Percentiles rank a stretch among this genome's conserved stretches.
Conservation (phyloP, 92 coral and sea anemone genomes). For the Epizoanthus illoricatus region DNA sequence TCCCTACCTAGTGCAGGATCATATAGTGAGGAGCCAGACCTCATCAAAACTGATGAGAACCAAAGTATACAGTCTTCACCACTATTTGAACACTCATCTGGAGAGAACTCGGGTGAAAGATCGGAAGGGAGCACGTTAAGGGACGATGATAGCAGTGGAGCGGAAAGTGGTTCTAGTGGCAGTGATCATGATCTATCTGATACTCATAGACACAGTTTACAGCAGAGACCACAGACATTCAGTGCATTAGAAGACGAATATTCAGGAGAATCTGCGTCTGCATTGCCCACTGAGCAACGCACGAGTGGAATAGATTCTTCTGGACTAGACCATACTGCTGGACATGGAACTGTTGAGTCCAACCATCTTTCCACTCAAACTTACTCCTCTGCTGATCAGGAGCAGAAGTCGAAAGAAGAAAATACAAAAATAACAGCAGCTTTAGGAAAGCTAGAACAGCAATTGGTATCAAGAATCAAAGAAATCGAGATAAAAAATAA, state of each 20-base stretch:
- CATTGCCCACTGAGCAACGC: not conserved
- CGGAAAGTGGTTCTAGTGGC: not conserved
- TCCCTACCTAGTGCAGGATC: conserved; percentile 23
- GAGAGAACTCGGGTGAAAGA: conserved; percentile 21
- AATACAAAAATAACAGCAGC: conserved; percentile 28
- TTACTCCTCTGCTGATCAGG: conserved; percentile 4
- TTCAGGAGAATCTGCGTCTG: not conserved
- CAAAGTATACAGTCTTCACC: conserved; percentile 33
- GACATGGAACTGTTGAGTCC: not conserved
- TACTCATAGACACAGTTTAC: not conserved
- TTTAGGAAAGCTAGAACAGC: conserved; percentile 32
- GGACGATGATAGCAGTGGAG: not conserved
- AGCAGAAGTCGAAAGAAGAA: conserved; percentile 9
- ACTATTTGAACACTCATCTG: conserved; percentile 28
- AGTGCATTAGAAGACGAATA: not conserved
- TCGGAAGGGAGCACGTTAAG: not conserved
- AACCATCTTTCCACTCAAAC: conserved; percentile 12
- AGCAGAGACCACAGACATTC: not conserved
- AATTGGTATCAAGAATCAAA: conserved; percentile 22
- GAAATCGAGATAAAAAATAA: conserved; percentile 26
- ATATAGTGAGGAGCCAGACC: conserved; percentile 28
- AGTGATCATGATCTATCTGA: not conserved
- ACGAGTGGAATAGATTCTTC: not conserved
- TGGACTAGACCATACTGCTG: not conserved
- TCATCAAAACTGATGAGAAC: conserved; percentile 15